phyloP scores from a whole-genome alignment of 2,888 invertebrate species.

The Stenolophus ochropezus region DNA sequence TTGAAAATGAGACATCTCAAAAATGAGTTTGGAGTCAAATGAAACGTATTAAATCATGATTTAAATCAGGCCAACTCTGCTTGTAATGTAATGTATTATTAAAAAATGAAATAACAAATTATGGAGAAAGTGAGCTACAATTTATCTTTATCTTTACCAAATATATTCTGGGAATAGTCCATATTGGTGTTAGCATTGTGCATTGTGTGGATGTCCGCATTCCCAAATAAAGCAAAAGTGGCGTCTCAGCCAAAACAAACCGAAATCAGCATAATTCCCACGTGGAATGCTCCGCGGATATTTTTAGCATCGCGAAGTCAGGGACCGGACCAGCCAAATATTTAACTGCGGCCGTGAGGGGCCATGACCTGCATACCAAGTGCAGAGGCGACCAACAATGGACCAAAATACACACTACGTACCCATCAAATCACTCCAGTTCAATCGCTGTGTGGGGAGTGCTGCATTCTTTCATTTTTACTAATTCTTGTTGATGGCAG shows the following conservation, averaged over 20 bases:
- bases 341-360: neutral
- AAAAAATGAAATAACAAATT: too few relatives aligned
- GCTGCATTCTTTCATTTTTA: too few relatives aligned
- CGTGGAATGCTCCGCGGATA: neutral
- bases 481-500: too few relatives aligned
- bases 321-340: neutral
- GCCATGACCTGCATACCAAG: conserved; percentile 10
- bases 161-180: too few relatives aligned
- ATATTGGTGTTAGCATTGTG: too few relatives aligned
- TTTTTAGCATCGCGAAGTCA: neutral
- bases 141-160: too few relatives aligned
- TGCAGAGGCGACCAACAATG: neutral
- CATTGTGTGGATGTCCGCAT: neutral
- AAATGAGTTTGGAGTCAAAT: too few relatives aligned
- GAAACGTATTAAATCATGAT: too few relatives aligned
- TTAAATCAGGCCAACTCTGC: too few relatives aligned
- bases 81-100: too few relatives aligned
- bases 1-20: too few relatives aligned
- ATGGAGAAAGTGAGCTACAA: too few relatives aligned
- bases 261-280: conserved; percentile 9
- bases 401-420: neutral
- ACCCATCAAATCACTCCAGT: neutral
- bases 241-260: conserved; percentile 1
- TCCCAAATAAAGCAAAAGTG: conserved; percentile 9
- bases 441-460: neutral